Conservation (phyloP, 1,140 invertebrate genomes). For the Drosophila tsacasi region DNA sequence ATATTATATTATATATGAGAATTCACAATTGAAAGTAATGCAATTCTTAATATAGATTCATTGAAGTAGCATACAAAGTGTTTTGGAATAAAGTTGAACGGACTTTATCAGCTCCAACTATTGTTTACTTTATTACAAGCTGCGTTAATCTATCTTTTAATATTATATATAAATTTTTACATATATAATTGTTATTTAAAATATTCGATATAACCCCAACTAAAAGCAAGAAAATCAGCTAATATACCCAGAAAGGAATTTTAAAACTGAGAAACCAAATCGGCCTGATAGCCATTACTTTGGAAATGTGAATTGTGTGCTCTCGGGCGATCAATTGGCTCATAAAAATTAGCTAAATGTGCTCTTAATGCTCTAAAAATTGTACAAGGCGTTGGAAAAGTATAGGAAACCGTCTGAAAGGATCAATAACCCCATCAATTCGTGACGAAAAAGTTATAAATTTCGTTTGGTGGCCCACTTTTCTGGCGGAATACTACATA, state of each 20-base stretch:
- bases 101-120: not conserved
- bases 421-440: slow-evolving; percentile 43
- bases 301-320: slow-evolving; percentile 29
- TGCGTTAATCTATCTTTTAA: not conserved
- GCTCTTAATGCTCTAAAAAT: slow-evolving; percentile 16
- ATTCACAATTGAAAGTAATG: too few species aligned
- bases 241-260: not conserved
- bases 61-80: not conserved
- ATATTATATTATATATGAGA: not conserved
- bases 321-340: slow-evolving; percentile 32
- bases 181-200: not conserved
- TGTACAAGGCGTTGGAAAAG: slow-evolving; percentile 6
- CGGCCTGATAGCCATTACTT: slow-evolving; percentile 27
- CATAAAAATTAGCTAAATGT: slow-evolving; percentile 28
- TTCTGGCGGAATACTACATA: slow-evolving; percentile 15
- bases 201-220: not conserved
- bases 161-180: not conserved
- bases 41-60: not conserved
- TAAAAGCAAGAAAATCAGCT: not conserved
- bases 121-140: not conserved
- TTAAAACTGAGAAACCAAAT: slow-evolving; percentile 1
- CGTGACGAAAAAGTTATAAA: slow-evolving; percentile 27
- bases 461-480: slow-evolving; percentile 45
- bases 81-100: not conserved
- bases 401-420: slow-evolving; percentile 1